Conservation (phyloP, 2,113 vertebrate genomes). For the Ivindomyrus marchei region DNA sequence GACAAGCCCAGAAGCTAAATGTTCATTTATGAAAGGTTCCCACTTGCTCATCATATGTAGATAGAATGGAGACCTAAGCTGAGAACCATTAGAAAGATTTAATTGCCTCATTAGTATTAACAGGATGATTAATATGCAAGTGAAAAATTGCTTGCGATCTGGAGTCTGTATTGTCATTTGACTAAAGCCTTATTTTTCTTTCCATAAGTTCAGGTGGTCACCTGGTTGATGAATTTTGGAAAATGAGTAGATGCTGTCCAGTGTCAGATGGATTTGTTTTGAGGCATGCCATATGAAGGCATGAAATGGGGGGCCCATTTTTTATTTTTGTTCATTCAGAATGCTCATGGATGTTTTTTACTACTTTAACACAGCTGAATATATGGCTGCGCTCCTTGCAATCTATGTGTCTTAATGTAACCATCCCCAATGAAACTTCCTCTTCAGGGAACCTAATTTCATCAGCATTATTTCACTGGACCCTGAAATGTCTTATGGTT, state of each 20-base stretch:
- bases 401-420: background rate
- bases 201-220: background rate
- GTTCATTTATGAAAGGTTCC: constrained; percentile 4
- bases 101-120: constrained; percentile 15
- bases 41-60: background rate
- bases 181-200: background rate
- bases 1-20: constrained; percentile 5
- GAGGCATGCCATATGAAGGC: background rate
- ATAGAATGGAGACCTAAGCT: background rate
- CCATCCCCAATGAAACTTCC: background rate
- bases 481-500: background rate
- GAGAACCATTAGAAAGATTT: background rate
- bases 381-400: background rate
- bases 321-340: background rate
- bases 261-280: background rate
- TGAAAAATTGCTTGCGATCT: background rate
- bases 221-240: background rate
- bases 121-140: background rate
- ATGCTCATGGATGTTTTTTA: background rate
- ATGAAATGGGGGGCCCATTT: background rate
- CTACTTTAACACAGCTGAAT: background rate
- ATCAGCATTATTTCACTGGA: background rate
- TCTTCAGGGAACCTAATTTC: background rate
- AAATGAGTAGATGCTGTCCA: too few species aligned
- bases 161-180: background rate